Base-by-base conservation (phyloP, 2,113 vertebrate genomes). In the Heterotilapia buettikoferi region DNA sequence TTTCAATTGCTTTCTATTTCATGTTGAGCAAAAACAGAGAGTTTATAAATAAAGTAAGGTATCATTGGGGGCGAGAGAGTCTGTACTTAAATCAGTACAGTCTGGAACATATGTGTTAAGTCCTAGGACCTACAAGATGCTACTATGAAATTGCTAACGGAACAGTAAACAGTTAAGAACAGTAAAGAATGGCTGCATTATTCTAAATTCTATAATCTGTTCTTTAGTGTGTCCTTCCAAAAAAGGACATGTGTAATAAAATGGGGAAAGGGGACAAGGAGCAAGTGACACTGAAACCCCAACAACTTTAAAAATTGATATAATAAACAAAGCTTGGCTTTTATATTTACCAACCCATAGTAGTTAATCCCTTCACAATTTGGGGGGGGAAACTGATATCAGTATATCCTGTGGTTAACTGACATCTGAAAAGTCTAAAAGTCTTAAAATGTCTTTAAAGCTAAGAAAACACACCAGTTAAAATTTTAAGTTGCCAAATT, bases 361-460 rank as follows among this genome's bases (percentile, higher is more conserved):
- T 40, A 40, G 63, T 40, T 68, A 7, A 40, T 68, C 19, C 10
- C 33, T 68, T 21, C 33, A 40, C 63, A 38, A 8, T 38, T 38
- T 66, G 1, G 2, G 7, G 5, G 14, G 8, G 6, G 2, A 1
- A 0, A 1, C 2, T 31, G 57, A 61, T 61, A 61, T 61, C 57
- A 31, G 14, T 61, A 61, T 10, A 33, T 61, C 29, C 29, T 33
- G 16, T 61, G 57, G 8, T 61, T 61, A 61, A 31, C 29, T 61
- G 57, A 61, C 2, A 19, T 61, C 57, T 61, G 57, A 61, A 61
- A 61, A 61, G 1, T 33, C 29, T 61, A 61, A 61, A 61, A 61
- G 16, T 61, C 57, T 61, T 33, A 19, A 61, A 33, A 61, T 61
- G 57, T 33, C 57, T 61, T 33, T 2, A 61, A 45, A 10, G 12